A percentile compares a stretch with the other conserved stretches of the same genome.
These are phyloP conservation scores for Bilobella aurantiaca DNA, from an alignment of 1,140 invertebrate genomes.

Conservation along the genomic window DNA sequence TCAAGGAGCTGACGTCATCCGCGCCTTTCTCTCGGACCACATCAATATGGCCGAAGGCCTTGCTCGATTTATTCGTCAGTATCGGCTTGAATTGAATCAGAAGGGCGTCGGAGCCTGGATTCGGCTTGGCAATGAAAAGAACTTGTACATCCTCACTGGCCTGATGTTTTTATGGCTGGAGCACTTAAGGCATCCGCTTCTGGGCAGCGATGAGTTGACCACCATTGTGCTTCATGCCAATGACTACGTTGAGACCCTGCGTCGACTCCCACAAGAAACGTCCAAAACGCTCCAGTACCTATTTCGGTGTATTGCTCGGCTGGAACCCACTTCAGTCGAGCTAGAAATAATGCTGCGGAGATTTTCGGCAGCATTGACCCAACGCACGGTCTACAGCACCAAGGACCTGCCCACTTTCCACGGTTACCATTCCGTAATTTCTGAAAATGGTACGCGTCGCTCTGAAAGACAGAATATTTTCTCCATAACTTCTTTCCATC, in stretches of 20 bases:
- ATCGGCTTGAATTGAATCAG: slow-evolving; percentile 55
- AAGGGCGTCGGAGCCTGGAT: slow-evolving; percentile 53
- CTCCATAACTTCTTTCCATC: no score
- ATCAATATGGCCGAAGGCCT: slow-evolving; percentile 46
- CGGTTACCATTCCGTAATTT: slow-evolving; percentile 28
- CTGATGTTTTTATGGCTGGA: slow-evolving; percentile 62
- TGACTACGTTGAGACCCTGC: slow-evolving; percentile 24
- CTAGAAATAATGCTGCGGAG: slow-evolving; percentile 22
- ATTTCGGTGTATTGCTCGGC: slow-evolving; percentile 29
- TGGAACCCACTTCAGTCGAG: slow-evolving; percentile 18
- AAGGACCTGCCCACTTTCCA: slow-evolving; percentile 13
- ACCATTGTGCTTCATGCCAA: slow-evolving; percentile 49
- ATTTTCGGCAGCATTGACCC: slow-evolving; percentile 29
- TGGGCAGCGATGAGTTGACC: slow-evolving; percentile 56
- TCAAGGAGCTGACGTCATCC: slow-evolving; percentile 41
- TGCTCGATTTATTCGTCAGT: slow-evolving; percentile 44
- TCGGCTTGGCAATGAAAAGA: slow-evolving; percentile 53
- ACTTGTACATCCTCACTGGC: slow-evolving; percentile 50
- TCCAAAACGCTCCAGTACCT: slow-evolving; percentile 27
- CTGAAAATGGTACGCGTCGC: slow-evolving; percentile 28
- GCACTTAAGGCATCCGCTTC: slow-evolving; percentile 53
- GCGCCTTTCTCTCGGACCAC: slow-evolving; percentile 46
- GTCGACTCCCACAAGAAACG: slow-evolving; percentile 20
- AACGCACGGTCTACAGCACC: slow-evolving; percentile 27
- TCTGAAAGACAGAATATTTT: no score